These are phyloP conservation scores for Peromyscus californicus DNA, from an alignment of 2,113 vertebrate genomes.

Conservation along the genomic window DNA sequence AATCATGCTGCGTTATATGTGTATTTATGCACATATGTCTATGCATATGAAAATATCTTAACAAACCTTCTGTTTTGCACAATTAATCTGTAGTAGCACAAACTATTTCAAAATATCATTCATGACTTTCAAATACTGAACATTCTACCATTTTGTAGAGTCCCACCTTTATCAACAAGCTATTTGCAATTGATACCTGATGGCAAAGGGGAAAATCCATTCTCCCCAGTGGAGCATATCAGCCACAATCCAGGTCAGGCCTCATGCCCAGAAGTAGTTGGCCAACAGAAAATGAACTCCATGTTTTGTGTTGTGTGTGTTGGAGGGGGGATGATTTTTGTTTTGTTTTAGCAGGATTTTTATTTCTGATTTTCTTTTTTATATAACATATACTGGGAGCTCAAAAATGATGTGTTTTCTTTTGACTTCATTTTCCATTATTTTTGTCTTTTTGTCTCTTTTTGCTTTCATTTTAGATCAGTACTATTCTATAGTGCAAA, in stretches of 20 bases:
- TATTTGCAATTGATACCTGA: background rate
- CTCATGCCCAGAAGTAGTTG: background rate
- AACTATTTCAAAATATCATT: background rate
- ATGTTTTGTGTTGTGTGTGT: background rate
- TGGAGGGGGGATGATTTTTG: background rate
- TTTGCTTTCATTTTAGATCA: background rate
- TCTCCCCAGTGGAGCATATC: background rate
- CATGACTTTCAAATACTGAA: background rate
- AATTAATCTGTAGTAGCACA: background rate
- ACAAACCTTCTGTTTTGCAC: background rate
- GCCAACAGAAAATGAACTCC: background rate
- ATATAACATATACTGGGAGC: background rate
- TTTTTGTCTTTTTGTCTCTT: background rate
- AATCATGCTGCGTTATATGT: background rate
- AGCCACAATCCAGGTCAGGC: background rate
- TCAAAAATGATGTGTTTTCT: background rate
- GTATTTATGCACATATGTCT: background rate
- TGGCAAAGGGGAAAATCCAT: background rate
- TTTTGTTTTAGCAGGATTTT: background rate
- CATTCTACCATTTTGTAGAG: background rate
- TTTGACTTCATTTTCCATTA: background rate
- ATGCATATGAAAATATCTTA: background rate
- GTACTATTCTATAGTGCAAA: background rate
- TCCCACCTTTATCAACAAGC: background rate
- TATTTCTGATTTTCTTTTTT: background rate